Evolutionary conservation across 1,140 invertebrate species (phyloP).

Genomic region (Glomeris maerens): DNA sequence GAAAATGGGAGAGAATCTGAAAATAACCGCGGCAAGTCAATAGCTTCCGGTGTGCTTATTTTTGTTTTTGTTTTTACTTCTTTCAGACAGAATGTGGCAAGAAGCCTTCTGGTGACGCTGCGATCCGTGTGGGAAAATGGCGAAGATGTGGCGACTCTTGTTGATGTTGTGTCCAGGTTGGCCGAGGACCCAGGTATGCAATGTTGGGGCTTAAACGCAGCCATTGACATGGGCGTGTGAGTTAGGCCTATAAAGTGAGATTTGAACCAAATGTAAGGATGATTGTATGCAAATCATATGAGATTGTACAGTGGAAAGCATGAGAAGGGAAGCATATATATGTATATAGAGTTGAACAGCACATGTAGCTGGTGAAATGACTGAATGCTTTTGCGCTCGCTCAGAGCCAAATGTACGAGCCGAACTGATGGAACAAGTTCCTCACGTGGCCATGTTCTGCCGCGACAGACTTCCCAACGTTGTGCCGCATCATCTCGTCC

Average conservation of each 20-base stretch:
- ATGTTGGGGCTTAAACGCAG: not conserved
- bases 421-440: constrained; percentile 48
- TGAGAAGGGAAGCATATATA: not conserved
- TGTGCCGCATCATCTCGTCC: constrained; percentile 39
- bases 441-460: constrained; percentile 45
- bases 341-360: not conserved
- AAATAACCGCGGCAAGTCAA: too few relatives aligned
- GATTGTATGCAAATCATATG: not conserved
- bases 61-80: constrained; percentile 7
- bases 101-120: constrained; percentile 33
- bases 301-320: not conserved
- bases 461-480: constrained; percentile 36
- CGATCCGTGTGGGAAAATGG: constrained; percentile 27
- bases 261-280: not conserved
- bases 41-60: too few relatives aligned
- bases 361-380: not conserved
- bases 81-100: constrained; percentile 35
- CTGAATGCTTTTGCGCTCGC: constrained; percentile 24
- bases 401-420: constrained; percentile 42
- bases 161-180: constrained; percentile 31
- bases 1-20: too few relatives aligned
- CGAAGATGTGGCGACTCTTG: constrained; percentile 28
- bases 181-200: constrained; percentile 34
- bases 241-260: not conserved
- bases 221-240: not conserved